Evolutionary conservation across 2,113 vertebrate genomes (phyloP).

Genomic region (Pavo muticus): DNA sequence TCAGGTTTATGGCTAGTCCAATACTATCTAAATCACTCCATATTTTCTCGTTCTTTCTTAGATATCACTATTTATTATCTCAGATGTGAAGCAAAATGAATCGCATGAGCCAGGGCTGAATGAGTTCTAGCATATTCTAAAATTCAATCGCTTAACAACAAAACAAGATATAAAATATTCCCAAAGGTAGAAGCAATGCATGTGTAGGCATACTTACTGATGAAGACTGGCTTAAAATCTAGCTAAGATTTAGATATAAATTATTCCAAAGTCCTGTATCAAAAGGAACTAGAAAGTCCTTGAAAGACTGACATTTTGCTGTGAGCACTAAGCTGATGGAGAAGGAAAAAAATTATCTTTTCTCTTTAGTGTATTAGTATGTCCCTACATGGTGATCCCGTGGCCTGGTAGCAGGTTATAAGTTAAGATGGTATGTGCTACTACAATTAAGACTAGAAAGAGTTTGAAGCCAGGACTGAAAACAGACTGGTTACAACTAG

Average conservation of each 20-base stretch:
- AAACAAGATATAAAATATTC: neutral
- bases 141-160: neutral
- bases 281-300: neutral
- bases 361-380: neutral
- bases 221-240: neutral
- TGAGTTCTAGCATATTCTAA: neutral
- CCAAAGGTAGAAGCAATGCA: neutral
- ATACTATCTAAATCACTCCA: neutral
- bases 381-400: neutral
- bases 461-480: neutral
- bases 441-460: neutral
- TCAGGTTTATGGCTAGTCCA: neutral
- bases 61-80: neutral
- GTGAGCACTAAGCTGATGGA: neutral
- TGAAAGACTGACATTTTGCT: neutral
- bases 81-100: neutral
- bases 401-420: neutral
- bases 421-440: neutral
- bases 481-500: neutral
- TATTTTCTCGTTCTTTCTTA: neutral
- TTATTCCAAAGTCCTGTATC: neutral
- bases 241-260: neutral
- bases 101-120: neutral
- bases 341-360: neutral
- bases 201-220: neutral